Base-by-base conservation (phyloP, 2,888 invertebrate species). In the Lasioglossum marginatum region DNA sequence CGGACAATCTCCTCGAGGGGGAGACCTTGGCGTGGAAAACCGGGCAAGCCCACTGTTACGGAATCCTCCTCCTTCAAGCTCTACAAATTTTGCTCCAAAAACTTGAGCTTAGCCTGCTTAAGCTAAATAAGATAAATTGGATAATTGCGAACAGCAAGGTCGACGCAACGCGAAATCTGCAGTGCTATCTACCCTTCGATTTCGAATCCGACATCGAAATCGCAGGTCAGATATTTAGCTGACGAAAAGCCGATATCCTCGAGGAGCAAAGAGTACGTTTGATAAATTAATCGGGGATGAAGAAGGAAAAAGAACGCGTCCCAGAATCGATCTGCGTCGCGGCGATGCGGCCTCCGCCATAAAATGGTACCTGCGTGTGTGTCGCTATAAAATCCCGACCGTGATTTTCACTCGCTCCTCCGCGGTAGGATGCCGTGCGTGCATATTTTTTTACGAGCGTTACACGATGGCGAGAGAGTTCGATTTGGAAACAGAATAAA, bases 361-460 rank as follows among this genome's bases (percentile, higher is more conserved):
- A 77, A 77, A 77, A 66, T 23, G 43, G 14, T 66, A 66, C 66
- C 63, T 45, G 66, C 19, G 52, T 52, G 52, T 52, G 52, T 66
- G 34, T 34, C 43, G 63, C 66, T 5, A 34, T 45, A 66, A 77
- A 66, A 77, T 66, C 31, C n/a, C 19, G 57, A 27, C 52, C 19
- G 60, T 75, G 75, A 75, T 60, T 75, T 75, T 75, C 57, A 75
- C 57, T 75, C 37, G 37, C 19, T 52, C n/a, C 4, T 37, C 19
- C 37, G 23, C 68, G 48, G 2, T 8, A 52, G 68, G 68, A 40
- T 37, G n/a, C 34, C 52, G 74, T 4, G 16, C 16, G 45, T 45
- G 45, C 14, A 4, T 14, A 4, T 48, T 66, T 34, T 63, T 66
- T 66, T 66, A 34, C 34, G 66, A 52, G 52, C 23, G 23, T 23